These are phyloP conservation scores for Euzetes globulus DNA, from an alignment of 2,888 invertebrate genomes.

Conservation along the genomic window DNA sequence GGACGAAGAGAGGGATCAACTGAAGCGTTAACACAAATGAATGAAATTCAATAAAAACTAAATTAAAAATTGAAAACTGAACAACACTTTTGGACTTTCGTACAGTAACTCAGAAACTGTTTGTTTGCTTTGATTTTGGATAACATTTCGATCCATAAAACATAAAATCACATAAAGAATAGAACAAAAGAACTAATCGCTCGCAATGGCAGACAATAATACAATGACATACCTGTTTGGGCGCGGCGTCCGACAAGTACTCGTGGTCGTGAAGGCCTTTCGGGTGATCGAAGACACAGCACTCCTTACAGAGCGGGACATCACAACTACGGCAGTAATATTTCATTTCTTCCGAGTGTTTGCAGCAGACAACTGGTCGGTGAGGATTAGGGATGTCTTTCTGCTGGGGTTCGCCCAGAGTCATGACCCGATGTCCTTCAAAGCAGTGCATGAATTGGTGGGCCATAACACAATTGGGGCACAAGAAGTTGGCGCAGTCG, in stretches of 20 bases:
- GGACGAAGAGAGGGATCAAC: neutral
- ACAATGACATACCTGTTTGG: conserved; percentile 50
- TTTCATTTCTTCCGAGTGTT: conserved; percentile 84
- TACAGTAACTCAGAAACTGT: no score
- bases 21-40: neutral
- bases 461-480: conserved; percentile 86
- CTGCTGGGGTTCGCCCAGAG: conserved; percentile 44
- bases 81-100: no score
- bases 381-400: conserved; percentile 43
- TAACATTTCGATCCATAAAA: no score
- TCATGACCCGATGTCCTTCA: conserved; percentile 83
- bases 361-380: conserved; percentile 67
- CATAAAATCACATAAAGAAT: no score
- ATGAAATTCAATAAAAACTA: neutral
- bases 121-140: no score
- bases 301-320: conserved; percentile 88
- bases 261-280: conserved; percentile 70
- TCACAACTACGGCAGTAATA: conserved; percentile 91
- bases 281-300: conserved; percentile 80
- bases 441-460: conserved; percentile 99
- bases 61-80: neutral
- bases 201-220: neutral
- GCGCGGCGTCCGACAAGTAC: conserved; percentile 70
- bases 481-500: conserved; percentile 91
- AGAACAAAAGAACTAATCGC: neutral